Conservation (phyloP, 2,113 vertebrate genomes). For the Grantiella picta region DNA sequence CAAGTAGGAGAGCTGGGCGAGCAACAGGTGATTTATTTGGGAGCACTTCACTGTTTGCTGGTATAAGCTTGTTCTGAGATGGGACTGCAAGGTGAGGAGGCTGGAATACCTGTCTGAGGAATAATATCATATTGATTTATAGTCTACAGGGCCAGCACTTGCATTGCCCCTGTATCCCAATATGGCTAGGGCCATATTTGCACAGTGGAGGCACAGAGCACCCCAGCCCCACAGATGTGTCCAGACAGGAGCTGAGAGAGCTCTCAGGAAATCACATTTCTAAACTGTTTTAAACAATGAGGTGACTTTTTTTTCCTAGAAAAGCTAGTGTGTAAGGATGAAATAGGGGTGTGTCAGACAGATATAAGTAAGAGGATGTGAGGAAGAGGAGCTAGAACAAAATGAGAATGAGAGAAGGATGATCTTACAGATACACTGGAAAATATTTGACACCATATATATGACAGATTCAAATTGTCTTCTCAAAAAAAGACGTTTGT, state of each 20-base stretch:
- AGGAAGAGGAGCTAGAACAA: not conserved
- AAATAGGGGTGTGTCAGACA: not conserved
- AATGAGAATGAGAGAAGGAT: not conserved
- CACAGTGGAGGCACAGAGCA: not conserved
- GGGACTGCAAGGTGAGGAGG: not conserved
- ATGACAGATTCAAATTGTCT: too few species aligned
- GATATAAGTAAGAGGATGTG: not conserved
- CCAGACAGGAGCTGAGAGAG: not conserved
- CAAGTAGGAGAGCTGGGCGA: not conserved
- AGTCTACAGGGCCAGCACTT: not conserved
- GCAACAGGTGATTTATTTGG: not conserved
- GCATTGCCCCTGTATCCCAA: not conserved
- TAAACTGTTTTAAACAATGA: not conserved
- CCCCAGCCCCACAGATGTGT: not conserved
- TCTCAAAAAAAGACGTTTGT: too few species aligned
- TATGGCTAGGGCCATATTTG: not conserved
- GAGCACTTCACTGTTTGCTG: not conserved
- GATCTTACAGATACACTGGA: too few species aligned
- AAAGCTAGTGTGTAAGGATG: not conserved
- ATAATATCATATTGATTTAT: not conserved
- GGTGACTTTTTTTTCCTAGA: not conserved
- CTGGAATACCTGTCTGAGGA: not conserved
- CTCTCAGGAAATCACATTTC: not conserved
- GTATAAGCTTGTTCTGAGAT: not conserved
- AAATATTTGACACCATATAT: too few species aligned